A percentile compares a stretch with the other conserved stretches of the same genome.
Evolutionary conservation across 2,888 invertebrate genomes (phyloP).

Genomic region (Nipponacmea schrenckii): DNA sequence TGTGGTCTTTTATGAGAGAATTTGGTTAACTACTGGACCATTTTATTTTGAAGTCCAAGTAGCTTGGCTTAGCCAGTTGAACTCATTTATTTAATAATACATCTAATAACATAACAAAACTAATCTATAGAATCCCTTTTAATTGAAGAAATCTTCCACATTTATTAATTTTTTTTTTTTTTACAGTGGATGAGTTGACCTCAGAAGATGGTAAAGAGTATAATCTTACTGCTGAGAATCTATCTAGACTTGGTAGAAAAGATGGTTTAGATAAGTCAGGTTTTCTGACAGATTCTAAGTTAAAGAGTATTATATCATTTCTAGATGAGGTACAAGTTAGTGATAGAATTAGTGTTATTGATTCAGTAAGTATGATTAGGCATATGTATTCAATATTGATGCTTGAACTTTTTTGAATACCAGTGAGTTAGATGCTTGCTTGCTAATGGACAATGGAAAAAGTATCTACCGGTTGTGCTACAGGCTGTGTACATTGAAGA

Average conservation of each 20-base stretch:
- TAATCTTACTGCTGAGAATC: slow-evolving; percentile 58
- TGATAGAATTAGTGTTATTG: slow-evolving; percentile 60
- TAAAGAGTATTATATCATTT: slow-evolving; percentile 64
- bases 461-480: no score
- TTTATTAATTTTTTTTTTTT: no score
- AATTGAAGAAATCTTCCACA: no score
- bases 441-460: no score
- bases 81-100: no score
- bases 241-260: slow-evolving; percentile 53
- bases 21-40: no score
- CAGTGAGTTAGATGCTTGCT: no score
- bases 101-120: no score
- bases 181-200: slow-evolving; percentile 56
- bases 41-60: no score
- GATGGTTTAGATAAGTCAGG: slow-evolving; percentile 52
- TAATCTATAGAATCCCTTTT: not conserved
- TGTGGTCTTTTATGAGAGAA: no score
- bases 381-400: not conserved
- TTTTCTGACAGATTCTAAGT: slow-evolving; percentile 61
- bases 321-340: slow-evolving; percentile 65
- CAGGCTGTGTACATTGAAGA: no score
- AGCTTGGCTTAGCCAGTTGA: no score
- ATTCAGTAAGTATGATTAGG: slow-evolving; percentile 47
- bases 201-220: slow-evolving; percentile 28
- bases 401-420: not conserved